Conservation (phyloP, 2,888 invertebrate species). For the Ctena decussata region DNA sequence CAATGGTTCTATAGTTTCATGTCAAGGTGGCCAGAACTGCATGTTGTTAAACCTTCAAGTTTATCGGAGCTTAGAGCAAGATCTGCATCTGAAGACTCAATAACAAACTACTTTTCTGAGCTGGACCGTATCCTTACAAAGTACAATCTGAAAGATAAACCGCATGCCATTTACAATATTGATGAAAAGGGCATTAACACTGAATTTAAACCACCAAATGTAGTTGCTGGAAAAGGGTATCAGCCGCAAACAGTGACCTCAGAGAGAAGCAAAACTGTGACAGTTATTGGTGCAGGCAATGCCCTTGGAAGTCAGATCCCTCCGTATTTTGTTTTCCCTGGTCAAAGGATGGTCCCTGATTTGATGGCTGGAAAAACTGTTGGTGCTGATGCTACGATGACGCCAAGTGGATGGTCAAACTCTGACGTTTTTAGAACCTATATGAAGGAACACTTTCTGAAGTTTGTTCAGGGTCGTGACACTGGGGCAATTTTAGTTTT, state of each 20-base stretch:
- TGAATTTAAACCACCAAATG: constrained; percentile 28
- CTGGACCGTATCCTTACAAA: too few species aligned
- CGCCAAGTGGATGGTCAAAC: constrained; percentile 34
- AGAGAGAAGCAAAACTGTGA: constrained; percentile 16
- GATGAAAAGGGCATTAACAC: constrained; percentile 46
- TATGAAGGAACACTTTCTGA: constrained; percentile 28
- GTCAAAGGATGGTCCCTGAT: constrained; percentile 22
- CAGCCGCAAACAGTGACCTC: not conserved
- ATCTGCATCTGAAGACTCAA: too few species aligned
- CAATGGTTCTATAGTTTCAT: not conserved
- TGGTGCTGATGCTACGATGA: constrained; percentile 11
- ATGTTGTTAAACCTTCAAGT: too few species aligned
- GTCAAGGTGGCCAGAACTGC: constrained; percentile 33
- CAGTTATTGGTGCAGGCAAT: constrained; percentile 36
- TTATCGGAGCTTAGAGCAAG: too few species aligned
- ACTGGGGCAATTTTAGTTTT: not conserved
- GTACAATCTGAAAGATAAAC: too few species aligned
- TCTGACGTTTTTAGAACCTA: constrained; percentile 26
- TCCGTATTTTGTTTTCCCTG: constrained; percentile 43
- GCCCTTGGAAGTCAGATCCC: constrained; percentile 31
- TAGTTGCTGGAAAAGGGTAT: constrained; percentile 10
- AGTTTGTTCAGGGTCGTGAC: constrained; percentile 12
- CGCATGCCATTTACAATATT: constrained; percentile 40
- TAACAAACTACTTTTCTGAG: too few species aligned
- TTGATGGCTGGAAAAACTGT: constrained; percentile 10